Base-by-base conservation (phyloP, 2,888 invertebrate species). In the Phengaris alcon region DNA sequence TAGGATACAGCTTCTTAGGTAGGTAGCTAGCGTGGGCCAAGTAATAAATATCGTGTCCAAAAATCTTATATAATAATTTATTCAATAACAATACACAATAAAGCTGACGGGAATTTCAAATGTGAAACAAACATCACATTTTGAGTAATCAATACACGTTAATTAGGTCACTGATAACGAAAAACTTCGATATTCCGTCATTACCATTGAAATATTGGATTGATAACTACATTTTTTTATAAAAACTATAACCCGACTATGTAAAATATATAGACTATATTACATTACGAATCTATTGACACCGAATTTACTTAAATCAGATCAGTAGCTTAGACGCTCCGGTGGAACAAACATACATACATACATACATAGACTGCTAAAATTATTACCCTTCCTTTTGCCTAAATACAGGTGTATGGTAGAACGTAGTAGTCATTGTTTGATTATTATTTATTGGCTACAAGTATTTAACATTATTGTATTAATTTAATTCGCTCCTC, bases 161-260 rank as follows among this genome's bases (percentile, higher is more conserved):
- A 54, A 54, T 72, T 72, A 35, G 52, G 52, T 52, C 72, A 15
- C 22, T n/a, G 10, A 52, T 54, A 54, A 72, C 13, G 54, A 54
- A 54, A 70, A 70, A 52, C 54, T 72, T 72, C 52, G 1, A 72
- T 54, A 72, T 44, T 54, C 51, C 52, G 54, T 72, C 35, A 72
- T 51, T 70, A 51, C 70, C 10, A 51, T 54, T 35, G 72, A 35
- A 64, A 64, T 22, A 5, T 64, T 64, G 10, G 10, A 64, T 64
- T 64, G 59, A 22, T 22, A 22, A 22, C 22, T 22, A 22, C 1
- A 22, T 22, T 22, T 22, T 22, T 22, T 22, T 22, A 22, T 22
- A 22, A 22, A 22, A 22, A 22, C 22, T 22, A 22, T 22, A 22
- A 22, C 22, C 22, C 22, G 22, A 22, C 22, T 22, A 22, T 1